Evolutionary conservation across 2,888 invertebrate genomes (phyloP).

Genomic region (Ochlodes sylvanus): DNA sequence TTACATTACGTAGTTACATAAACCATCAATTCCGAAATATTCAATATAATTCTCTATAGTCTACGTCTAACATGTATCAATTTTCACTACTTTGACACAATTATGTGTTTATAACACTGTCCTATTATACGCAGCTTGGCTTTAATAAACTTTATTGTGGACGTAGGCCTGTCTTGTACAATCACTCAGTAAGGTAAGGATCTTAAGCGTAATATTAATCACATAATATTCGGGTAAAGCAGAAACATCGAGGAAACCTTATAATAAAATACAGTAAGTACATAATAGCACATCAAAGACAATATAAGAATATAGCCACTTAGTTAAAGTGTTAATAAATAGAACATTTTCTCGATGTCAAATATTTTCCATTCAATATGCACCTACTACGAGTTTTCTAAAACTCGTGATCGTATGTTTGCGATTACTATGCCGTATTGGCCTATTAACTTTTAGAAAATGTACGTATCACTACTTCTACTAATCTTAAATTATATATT

Average conservation of each 20-base stretch:
- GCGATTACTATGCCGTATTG: too few relatives aligned
- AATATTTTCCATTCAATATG: too few relatives aligned
- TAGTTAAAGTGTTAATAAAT: conserved; percentile 15
- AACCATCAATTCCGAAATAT: conserved; percentile 46
- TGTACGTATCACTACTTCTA: neutral
- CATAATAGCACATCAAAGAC: neutral
- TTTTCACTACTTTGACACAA: conserved; percentile 57
- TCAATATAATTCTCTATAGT: conserved; percentile 45
- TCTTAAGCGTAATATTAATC: conserved; percentile 63
- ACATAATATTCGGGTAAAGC: conserved; percentile 58
- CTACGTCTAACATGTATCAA: neutral
- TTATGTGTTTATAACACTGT: conserved; percentile 45
- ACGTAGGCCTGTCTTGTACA: conserved; percentile 45
- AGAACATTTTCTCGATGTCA: neutral
- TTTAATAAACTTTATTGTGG: conserved; percentile 44
- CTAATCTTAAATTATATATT: neutral
- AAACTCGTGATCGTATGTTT: neutral
- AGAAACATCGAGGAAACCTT: conserved; percentile 60
- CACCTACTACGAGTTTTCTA: neutral
- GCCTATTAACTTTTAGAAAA: neutral
- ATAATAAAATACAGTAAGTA: conserved; percentile 28
- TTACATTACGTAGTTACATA: too few relatives aligned
- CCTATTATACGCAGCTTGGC: conserved; percentile 55
- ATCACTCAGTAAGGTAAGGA: conserved; percentile 36
- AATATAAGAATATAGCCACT: conserved; percentile 15